Conservation (phyloP, 30 jellyfish, hydroid and myxozoan species). For the Turritopsis rubra region DNA sequence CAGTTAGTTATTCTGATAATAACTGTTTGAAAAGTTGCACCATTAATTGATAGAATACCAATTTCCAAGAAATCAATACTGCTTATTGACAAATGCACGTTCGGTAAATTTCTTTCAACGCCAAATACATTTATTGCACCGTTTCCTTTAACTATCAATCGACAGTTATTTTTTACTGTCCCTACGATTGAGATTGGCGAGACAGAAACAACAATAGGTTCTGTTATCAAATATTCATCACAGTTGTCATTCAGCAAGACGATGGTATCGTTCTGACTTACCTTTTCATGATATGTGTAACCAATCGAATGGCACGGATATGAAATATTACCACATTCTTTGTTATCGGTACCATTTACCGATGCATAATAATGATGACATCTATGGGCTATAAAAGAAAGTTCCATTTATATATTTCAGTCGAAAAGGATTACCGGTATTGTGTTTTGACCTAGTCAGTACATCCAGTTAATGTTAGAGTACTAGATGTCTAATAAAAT, state of each 20-base stretch:
- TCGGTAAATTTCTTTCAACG: not conserved
- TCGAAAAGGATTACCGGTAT: too few species aligned
- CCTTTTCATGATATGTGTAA: not conserved
- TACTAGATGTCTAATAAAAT: too few species aligned
- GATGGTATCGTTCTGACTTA: not conserved
- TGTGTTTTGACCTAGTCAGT: too few species aligned
- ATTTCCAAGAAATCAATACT: not conserved
- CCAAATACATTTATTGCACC: not conserved
- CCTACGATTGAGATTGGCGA: not conserved
- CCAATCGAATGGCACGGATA: not conserved
- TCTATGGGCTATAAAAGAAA: not conserved
- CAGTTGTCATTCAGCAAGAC: not conserved
- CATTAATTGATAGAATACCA: not conserved
- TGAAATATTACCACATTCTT: not conserved
- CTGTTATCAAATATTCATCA: not conserved
- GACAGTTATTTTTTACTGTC: not conserved
- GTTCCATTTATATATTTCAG: too few species aligned
- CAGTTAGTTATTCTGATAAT: not conserved
- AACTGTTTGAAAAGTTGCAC: not conserved
- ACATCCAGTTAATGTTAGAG: too few species aligned
- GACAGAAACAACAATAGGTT: not conserved
- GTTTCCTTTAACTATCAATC: not conserved
- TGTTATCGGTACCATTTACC: not conserved
- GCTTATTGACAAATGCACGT: not conserved
- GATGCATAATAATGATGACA: not conserved